Evolutionary conservation across 2,113 vertebrate genomes (phyloP).

Genomic region (Parotia lawesii): DNA sequence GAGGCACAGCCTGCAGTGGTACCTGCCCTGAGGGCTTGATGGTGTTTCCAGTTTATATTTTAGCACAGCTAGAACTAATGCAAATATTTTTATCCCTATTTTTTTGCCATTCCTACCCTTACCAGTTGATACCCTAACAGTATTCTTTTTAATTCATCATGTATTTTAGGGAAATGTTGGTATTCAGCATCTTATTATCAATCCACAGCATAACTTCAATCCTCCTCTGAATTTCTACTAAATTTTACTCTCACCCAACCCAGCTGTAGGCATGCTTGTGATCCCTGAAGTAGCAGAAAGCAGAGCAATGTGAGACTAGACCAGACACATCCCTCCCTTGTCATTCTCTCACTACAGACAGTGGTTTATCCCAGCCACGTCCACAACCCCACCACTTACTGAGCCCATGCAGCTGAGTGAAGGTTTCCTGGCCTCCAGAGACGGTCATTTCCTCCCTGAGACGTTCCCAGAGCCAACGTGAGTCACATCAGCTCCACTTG

Average conservation of each 20-base stretch:
- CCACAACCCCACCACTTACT: neutral
- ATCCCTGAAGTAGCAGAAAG: neutral
- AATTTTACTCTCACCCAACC: neutral
- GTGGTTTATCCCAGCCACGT: fast-evolving
- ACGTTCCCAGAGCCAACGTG: neutral
- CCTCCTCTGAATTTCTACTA: neutral
- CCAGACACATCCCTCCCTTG: neutral
- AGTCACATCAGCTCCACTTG: neutral
- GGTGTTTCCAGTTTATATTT: neutral
- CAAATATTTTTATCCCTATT: neutral
- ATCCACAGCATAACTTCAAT: neutral
- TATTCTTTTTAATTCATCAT: neutral
- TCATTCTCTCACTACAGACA: neutral
- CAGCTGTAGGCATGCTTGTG: neutral
- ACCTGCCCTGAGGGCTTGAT: neutral
- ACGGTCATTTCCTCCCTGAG: neutral
- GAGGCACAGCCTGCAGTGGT: neutral
- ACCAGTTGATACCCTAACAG: neutral
- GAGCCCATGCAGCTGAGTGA: neutral
- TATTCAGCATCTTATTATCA: neutral
- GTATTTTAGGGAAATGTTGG: neutral
- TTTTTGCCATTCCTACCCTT: neutral
- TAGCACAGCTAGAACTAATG: neutral
- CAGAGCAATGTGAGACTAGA: neutral
- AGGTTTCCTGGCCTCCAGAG: neutral